Percentiles rank a stretch among this genome's conserved stretches.
Evolutionary conservation across 2,113 vertebrate genomes (phyloP).

Genomic region (Lamprotornis superbus): DNA sequence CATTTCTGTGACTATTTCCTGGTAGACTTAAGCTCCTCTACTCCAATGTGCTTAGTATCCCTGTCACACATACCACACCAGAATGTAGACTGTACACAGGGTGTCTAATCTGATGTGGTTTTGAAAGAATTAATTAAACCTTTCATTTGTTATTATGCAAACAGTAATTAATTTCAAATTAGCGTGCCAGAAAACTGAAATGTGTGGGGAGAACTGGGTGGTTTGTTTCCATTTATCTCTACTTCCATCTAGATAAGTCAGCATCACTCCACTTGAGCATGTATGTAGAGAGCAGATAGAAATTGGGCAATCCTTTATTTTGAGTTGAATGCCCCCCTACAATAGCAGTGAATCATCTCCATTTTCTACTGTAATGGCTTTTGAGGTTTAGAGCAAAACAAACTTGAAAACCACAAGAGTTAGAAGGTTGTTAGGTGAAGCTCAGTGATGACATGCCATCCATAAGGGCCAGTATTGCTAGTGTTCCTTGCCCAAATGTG

Average conservation of each 20-base stretch:
- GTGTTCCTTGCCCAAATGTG: not conserved
- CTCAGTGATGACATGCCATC: no score
- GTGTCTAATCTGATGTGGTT: not conserved
- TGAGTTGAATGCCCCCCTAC: not conserved
- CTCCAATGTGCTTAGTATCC: not conserved
- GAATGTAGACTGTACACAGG: not conserved
- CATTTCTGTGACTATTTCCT: not conserved
- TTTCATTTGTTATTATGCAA: not conserved
- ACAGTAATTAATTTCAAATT: not conserved
- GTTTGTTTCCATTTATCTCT: not conserved
- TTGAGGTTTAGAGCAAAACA: not conserved
- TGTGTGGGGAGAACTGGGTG: not conserved
- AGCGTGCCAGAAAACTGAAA: not conserved
- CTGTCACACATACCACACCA: not conserved
- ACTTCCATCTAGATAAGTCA: not conserved
- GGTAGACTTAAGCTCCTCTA: not conserved
- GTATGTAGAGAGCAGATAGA: not conserved
- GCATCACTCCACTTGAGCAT: not conserved
- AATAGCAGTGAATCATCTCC: not conserved
- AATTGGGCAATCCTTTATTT: not conserved
- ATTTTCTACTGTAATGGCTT: not conserved
- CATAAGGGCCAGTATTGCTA: not conserved
- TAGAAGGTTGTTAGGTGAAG: not conserved
- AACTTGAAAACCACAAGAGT: not conserved
- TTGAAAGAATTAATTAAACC: not conserved